Evolutionary conservation across 2,797 vertebrate species (phyloP).

Genomic region (Podargus strigoides): DNA sequence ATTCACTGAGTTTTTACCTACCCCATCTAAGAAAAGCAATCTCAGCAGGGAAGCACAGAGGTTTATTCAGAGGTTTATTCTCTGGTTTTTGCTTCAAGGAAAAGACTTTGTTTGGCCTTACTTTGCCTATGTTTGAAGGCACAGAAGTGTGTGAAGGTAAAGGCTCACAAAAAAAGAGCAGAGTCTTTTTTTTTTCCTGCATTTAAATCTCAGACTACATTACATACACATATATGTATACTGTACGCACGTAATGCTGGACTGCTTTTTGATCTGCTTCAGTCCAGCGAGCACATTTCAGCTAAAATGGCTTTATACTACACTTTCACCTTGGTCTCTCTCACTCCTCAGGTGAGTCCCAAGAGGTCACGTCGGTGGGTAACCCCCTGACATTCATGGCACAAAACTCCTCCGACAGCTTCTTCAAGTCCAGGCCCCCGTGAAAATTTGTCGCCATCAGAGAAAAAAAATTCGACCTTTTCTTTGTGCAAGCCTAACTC

Average conservation of each 20-base stretch:
- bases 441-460: not conserved
- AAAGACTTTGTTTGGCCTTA: not conserved
- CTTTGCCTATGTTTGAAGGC: not conserved
- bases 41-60: rapidly evolving
- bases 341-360: too few species aligned
- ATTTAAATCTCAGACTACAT: not conserved
- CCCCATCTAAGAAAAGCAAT: not conserved
- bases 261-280: not conserved
- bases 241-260: not conserved
- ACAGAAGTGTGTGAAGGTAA: rapidly evolving
- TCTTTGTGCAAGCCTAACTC: not conserved
- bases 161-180: not conserved
- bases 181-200: not conserved
- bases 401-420: not conserved
- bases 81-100: not conserved
- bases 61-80: not conserved
- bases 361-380: too few species aligned
- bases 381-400: not conserved
- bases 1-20: not conserved
- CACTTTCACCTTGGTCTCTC: not conserved
- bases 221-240: not conserved
- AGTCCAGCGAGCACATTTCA: rapidly evolving
- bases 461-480: rapidly evolving
- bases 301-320: not conserved
- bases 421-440: not conserved